Percentiles rank a stretch among this genome's conserved stretches.
Conservation (phyloP, 2,113 vertebrate species). For the Corythornis cristatus region DNA sequence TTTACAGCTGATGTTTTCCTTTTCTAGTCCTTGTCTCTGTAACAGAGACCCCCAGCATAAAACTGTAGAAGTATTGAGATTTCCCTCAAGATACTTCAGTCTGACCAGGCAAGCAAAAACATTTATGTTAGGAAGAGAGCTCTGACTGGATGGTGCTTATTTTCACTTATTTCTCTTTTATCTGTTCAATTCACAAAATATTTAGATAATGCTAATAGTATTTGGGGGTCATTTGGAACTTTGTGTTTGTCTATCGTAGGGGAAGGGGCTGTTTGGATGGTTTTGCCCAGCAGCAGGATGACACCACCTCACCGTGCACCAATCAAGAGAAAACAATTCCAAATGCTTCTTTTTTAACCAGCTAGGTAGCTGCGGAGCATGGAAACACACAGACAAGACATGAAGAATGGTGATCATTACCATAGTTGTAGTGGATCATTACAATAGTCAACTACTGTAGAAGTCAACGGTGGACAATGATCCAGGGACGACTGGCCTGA, state of each 20-base stretch:
- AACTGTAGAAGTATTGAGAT: background rate
- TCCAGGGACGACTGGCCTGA: background rate
- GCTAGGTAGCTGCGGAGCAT: background rate
- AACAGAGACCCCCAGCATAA: rapidly evolving
- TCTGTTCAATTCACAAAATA: background rate
- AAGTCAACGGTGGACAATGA: no score
- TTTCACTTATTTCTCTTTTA: background rate
- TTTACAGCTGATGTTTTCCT: background rate
- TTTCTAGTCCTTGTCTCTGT: background rate
- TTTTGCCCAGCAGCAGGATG: background rate
- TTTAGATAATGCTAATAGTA: background rate
- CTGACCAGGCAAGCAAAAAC: background rate
- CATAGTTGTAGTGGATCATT: background rate
- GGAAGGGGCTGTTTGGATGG: background rate
- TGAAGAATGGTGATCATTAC: background rate
- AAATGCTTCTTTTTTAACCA: background rate
- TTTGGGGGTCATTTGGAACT: background rate
- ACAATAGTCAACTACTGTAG: background rate
- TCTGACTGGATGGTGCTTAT: background rate
- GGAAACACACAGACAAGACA: background rate
- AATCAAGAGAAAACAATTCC: background rate
- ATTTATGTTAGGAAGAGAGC: background rate
- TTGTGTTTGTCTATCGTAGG: background rate
- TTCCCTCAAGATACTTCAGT: background rate
- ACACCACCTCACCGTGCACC: rapidly evolving